Percentiles rank a stretch among this genome's conserved stretches.
Evolutionary conservation across 2,113 vertebrate species (phyloP).

Genomic region (Nyctibius bracteatus): DNA sequence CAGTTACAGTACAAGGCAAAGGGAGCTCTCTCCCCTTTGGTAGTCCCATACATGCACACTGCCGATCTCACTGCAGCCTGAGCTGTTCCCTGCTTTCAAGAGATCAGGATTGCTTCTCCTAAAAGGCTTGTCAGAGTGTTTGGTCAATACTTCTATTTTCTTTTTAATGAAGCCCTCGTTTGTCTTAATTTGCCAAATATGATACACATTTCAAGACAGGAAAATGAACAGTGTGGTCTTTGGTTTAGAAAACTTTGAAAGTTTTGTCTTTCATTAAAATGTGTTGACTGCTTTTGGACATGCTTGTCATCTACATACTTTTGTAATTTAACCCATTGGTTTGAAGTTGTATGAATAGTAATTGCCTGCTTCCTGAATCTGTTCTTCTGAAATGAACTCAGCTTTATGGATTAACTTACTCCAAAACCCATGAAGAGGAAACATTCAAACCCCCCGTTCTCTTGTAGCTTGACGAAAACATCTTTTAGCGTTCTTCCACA

Average conservation of each 20-base stretch:
- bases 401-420: not conserved
- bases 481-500: not conserved
- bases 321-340: not conserved
- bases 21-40: constrained; percentile 27
- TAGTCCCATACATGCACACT: constrained; percentile 48
- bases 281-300: not conserved
- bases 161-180: not conserved
- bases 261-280: not conserved
- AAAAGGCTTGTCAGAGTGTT: not conserved
- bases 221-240: not conserved
- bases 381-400: not conserved
- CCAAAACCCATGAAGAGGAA: not conserved
- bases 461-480: not conserved
- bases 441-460: not conserved
- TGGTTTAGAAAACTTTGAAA: not conserved
- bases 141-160: not conserved
- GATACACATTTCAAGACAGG: not conserved
- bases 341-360: not conserved
- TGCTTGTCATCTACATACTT: not conserved
- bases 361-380: not conserved
- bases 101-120: constrained; percentile 33
- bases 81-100: constrained; percentile 64
- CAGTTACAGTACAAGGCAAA: constrained; percentile 74
- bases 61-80: constrained; percentile 63
- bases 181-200: not conserved